Conservation (phyloP, 2,113 vertebrate species). For the Pelusios castaneus region DNA sequence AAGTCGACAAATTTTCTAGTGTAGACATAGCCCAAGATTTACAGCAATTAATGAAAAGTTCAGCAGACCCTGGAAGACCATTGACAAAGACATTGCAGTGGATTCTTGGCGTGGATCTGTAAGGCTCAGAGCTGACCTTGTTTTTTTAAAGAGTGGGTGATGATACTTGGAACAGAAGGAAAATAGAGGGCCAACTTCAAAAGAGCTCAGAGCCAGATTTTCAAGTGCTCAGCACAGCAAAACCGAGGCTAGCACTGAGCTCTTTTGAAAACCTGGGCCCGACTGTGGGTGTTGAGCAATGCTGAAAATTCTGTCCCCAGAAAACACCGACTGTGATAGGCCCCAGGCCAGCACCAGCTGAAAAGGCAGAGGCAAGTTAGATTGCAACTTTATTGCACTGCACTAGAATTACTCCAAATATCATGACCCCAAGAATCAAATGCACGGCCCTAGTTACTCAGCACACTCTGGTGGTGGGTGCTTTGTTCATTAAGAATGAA, state of each 20-base stretch:
- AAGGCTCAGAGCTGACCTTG: background rate
- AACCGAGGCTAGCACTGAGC: background rate
- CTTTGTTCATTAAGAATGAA: background rate
- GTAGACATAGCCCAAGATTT: no score
- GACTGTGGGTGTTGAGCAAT: background rate
- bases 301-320: background rate
- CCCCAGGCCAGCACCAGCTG: background rate
- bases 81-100: background rate
- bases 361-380: background rate
- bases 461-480: background rate
- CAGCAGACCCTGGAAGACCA: background rate
- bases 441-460: background rate
- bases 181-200: background rate
- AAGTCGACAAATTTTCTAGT: no score
- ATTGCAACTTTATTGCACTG: background rate
- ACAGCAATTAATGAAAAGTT: no score
- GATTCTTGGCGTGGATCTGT: background rate
- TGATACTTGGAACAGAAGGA: background rate
- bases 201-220: background rate
- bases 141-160: background rate
- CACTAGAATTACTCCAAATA: background rate
- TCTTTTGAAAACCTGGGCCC: background rate
- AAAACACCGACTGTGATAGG: no score
- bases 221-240: background rate
- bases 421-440: background rate